These are phyloP conservation scores for Epizoanthus stellaris DNA, from an alignment of 92 coral and sea anemone species.

Conservation along the genomic window DNA sequence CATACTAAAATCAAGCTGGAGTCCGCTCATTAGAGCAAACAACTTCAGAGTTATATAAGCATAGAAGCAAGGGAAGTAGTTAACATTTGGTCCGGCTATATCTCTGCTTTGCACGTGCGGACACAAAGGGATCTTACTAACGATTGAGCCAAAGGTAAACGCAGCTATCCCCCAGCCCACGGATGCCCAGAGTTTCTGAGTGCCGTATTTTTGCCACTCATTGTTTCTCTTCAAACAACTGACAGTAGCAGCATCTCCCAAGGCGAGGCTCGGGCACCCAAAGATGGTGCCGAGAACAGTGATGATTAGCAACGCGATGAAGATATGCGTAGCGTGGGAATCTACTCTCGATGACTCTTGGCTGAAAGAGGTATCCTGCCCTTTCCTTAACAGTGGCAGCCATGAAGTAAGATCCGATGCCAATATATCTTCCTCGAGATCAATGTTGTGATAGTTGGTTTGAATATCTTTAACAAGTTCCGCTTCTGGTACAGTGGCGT, in stretches of 20 bases:
- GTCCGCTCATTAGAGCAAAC: conserved; percentile 53
- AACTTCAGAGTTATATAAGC: conserved; percentile 49
- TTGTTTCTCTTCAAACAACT: conserved; percentile 58
- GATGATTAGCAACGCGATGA: conserved; percentile 62
- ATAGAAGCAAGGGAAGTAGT: conserved; percentile 58
- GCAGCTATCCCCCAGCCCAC: conserved; percentile 86
- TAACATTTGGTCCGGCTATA: conserved; percentile 42
- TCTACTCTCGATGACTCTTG: not conserved
- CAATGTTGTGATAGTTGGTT: not conserved
- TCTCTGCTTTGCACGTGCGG: conserved; percentile 14
- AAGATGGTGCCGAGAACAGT: conserved; percentile 73
- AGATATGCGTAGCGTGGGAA: conserved; percentile 35
- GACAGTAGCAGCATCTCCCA: conserved; percentile 79
- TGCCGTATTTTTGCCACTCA: conserved; percentile 73
- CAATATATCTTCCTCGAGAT: not conserved
- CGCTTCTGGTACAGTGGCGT: not conserved
- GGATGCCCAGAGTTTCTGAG: conserved; percentile 89
- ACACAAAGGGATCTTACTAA: conserved; percentile 50
- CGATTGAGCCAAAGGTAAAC: conserved; percentile 75
- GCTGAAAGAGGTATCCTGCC: not conserved
- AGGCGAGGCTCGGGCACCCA: conserved; percentile 78
- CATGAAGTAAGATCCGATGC: not conserved
- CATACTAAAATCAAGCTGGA: conserved; percentile 46
- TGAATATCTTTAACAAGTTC: not conserved
- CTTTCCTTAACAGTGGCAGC: not conserved